Conservation (phyloP, 1,140 invertebrate species). For the Drosophila punjabiensis region DNA sequence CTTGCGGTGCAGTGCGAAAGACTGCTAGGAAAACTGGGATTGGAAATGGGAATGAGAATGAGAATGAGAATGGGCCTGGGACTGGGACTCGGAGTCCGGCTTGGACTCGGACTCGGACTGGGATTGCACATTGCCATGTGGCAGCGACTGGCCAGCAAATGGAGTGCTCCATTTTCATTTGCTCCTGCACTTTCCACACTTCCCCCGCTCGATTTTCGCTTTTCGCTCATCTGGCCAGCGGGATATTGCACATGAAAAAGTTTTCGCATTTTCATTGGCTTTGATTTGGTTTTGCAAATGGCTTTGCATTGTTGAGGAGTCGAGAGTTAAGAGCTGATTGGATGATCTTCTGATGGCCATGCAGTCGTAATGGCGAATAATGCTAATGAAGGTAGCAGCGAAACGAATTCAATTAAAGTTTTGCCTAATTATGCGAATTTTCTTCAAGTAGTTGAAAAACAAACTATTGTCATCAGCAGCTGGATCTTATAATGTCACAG, state of each 20-base stretch:
- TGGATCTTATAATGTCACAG: background rate
- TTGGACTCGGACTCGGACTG: constrained; percentile 9
- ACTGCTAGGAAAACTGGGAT: constrained; percentile 9
- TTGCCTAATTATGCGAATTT: constrained; percentile 23
- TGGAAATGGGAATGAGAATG: constrained; percentile 13
- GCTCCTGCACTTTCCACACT: constrained; percentile 17
- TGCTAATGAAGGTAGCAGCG: constrained; percentile 31
- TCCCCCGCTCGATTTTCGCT: constrained; percentile 10
- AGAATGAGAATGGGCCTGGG: background rate
- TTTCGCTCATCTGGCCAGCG: constrained; percentile 55
- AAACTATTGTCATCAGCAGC: constrained; percentile 1
- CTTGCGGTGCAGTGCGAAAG: constrained; percentile 48
- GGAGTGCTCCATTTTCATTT: constrained; percentile 79
- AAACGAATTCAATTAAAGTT: constrained; percentile 41
- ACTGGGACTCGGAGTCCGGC: constrained; percentile 3
- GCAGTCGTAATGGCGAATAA: constrained; percentile 35
- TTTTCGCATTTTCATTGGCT: constrained; percentile 74
- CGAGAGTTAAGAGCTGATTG: constrained; percentile 43
- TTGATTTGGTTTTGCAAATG: constrained; percentile 62
- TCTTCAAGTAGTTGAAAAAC: background rate
- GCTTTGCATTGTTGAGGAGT: constrained; percentile 57
- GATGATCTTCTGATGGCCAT: constrained; percentile 62
- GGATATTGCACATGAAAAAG: constrained; percentile 76
- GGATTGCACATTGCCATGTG: constrained; percentile 23
- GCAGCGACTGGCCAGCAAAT: constrained; percentile 49